Evolutionary conservation across 2,888 invertebrate genomes (phyloP).

Genomic region (Nephrotoma flavescens): DNA sequence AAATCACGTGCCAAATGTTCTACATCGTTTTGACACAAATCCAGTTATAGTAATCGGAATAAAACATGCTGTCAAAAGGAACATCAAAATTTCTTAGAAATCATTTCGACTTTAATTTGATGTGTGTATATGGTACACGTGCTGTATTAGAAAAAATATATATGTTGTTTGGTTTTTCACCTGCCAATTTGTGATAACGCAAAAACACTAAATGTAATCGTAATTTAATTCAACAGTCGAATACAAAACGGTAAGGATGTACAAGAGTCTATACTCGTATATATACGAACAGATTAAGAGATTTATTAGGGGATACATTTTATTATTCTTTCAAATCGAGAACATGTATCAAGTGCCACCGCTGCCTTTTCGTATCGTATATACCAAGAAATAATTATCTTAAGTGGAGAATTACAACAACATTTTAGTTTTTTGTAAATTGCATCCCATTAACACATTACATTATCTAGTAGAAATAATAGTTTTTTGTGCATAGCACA

Average conservation of each 20-base stretch:
- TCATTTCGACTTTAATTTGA: not conserved
- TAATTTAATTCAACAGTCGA: not conserved
- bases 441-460: not conserved
- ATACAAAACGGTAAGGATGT: not conserved
- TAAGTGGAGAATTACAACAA: not conserved
- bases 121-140: not conserved
- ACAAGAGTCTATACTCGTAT: not conserved
- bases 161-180: not conserved
- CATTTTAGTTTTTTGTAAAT: not conserved
- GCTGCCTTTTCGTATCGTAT: not conserved
- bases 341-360: not conserved
- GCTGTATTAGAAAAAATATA: not conserved
- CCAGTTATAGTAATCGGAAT: not conserved
- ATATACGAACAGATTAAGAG: not conserved
- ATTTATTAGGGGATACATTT: not conserved
- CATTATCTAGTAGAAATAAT: not conserved
- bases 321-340: not conserved
- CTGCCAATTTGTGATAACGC: not conserved
- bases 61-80: not conserved
- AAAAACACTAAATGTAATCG: not conserved
- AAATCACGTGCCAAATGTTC: not conserved
- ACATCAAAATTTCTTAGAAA: not conserved
- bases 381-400: not conserved
- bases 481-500: not conserved
- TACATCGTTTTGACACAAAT: not conserved